A percentile compares a stretch with the other conserved stretches of the same genome.
phyloP scores from a whole-genome alignment of 2,888 invertebrate genomes.

The Andrena fulva region DNA sequence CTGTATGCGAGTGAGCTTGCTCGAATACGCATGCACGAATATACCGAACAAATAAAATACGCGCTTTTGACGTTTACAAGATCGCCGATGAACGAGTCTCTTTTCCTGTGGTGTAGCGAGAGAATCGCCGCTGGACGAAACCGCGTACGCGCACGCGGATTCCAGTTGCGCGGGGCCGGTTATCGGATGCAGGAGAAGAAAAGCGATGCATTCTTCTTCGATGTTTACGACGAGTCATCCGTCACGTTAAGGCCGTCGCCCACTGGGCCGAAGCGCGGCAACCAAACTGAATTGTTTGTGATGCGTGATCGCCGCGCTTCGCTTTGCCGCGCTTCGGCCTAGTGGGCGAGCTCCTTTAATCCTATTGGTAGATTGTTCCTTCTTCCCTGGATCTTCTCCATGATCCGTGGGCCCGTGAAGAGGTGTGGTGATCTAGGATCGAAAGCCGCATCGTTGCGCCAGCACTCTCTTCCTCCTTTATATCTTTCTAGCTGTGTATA shows the following conservation, averaged over 20 bases:
- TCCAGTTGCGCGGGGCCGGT: constrained; percentile 12
- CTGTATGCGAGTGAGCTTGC: background rate
- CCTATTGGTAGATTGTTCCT: background rate
- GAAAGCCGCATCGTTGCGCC: constrained; percentile 3
- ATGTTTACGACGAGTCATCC: too few species aligned
- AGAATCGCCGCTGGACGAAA: constrained; percentile 51
- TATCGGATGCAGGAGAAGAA: constrained; percentile 24
- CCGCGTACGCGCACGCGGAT: constrained; percentile 58
- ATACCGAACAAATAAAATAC: constrained; percentile 5
- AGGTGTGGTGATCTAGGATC: constrained; percentile 2
- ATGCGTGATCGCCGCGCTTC: too few species aligned
- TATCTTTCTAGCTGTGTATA: background rate
- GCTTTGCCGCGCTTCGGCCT: too few species aligned
- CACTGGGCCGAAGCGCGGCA: too few species aligned
- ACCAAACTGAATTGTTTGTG: background rate
- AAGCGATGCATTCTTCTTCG: background rate
- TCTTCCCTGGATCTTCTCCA: constrained; percentile 1
- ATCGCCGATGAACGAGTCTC: constrained; percentile 4
- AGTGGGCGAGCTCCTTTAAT: too few species aligned
- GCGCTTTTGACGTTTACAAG: background rate
- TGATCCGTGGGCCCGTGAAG: background rate
- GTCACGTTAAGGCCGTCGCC: too few species aligned
- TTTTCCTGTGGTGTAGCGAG: background rate
- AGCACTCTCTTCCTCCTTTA: background rate
- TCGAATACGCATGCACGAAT: background rate